Percentiles rank a stretch among this genome's conserved stretches.
phyloP scores from a whole-genome alignment of 2,797 vertebrate genomes.

The Thalassophryne amazonica region DNA sequence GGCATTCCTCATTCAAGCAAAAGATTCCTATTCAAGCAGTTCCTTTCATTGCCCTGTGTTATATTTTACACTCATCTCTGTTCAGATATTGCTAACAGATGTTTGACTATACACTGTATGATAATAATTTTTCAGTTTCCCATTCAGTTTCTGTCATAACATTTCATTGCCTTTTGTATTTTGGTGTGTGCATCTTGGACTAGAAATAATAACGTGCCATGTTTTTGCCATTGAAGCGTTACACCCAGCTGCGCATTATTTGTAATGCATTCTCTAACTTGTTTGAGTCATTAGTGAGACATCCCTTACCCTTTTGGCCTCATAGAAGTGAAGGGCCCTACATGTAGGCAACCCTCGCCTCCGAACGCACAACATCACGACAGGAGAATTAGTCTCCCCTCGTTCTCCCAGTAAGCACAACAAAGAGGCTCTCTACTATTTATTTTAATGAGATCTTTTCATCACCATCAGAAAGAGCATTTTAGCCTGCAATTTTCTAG shows the following conservation, averaged over 20 bases:
- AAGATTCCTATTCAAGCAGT: conserved; percentile 60
- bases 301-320: conserved; percentile 81
- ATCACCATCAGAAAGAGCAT: conserved; percentile 83
- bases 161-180: conserved; percentile 52
- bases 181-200: conserved; percentile 26
- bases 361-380: conserved; percentile 64
- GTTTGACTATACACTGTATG: conserved; percentile 31
- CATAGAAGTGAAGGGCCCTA: conserved; percentile 79
- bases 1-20: conserved; percentile 56
- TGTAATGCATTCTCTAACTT: conserved; percentile 76
- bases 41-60: conserved; percentile 55
- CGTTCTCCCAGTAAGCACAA: conserved; percentile 77
- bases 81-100: conserved; percentile 28
- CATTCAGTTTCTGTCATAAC: conserved; percentile 30
- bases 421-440: conserved; percentile 84
- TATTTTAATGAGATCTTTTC: conserved; percentile 88
- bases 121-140: conserved; percentile 34
- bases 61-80: conserved; percentile 42
- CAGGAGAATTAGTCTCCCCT: conserved; percentile 74
- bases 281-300: conserved; percentile 78
- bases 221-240: conserved; percentile 57
- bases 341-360: conserved; percentile 59
- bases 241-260: conserved; percentile 60
- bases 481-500: conserved; percentile 82
- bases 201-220: conserved; percentile 46